phyloP scores from a whole-genome alignment of 2,888 invertebrate genomes.

The Coelopa pilipes region DNA sequence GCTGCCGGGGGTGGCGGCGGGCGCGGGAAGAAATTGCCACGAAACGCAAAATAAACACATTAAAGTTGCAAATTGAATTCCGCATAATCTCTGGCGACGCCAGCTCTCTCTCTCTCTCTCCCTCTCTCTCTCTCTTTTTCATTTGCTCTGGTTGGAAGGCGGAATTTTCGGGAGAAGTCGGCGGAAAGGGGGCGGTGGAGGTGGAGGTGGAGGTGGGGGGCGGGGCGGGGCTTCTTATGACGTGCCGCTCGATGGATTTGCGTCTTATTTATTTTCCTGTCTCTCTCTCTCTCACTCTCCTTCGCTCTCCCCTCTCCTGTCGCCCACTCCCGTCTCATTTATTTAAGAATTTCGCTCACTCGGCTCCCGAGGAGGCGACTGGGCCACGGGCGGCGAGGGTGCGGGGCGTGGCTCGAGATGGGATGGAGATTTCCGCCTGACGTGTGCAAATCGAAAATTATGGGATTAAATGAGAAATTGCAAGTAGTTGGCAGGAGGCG shows the following conservation, averaged over 20 bases:
- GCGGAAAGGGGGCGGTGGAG: neutral
- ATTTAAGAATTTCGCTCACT: constrained; percentile 21
- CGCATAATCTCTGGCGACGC: constrained; percentile 55
- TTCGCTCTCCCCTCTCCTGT: too few relatives aligned
- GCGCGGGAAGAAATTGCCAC: constrained; percentile 51
- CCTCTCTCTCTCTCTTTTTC: constrained; percentile 5
- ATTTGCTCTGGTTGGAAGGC: neutral
- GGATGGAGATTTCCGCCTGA: constrained; percentile 22
- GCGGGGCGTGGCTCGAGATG: neutral
- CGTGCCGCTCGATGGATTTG: constrained; percentile 30
- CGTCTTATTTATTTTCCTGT: constrained; percentile 27
- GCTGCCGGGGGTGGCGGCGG: neutral
- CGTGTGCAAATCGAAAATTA: constrained; percentile 29
- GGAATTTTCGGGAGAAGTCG: neutral
- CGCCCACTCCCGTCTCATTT: neutral
- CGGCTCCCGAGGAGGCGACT: neutral
- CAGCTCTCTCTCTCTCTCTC: neutral
- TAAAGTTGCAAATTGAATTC: constrained; percentile 65
- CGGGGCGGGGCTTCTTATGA: constrained; percentile 13
- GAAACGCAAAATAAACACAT: constrained; percentile 64
- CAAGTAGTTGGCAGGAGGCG: neutral
- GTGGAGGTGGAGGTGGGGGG: neutral
- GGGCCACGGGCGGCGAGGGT: neutral
- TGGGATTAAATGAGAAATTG: constrained; percentile 28
- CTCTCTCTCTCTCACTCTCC: too few relatives aligned